Conservation (phyloP, 37 sponge, comb jelly and placozoan species). For the Oopsacas minuta region DNA sequence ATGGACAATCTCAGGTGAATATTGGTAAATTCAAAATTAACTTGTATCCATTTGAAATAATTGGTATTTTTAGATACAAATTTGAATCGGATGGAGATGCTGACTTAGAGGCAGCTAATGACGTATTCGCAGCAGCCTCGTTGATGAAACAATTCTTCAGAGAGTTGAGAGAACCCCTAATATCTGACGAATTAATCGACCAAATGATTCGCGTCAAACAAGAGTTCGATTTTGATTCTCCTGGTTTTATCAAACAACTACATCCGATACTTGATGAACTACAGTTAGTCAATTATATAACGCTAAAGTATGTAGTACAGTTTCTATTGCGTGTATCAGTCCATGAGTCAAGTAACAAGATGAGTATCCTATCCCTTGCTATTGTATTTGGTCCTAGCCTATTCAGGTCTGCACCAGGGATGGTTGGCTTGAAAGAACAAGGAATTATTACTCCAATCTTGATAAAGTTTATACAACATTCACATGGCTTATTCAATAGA, state of each 20-base stretch:
- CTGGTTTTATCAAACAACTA: neutral
- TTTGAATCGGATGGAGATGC: neutral
- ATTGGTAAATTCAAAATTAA: neutral
- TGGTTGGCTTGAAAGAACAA: neutral
- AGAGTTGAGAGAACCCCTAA: neutral
- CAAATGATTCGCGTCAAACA: neutral
- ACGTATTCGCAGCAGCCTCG: neutral
- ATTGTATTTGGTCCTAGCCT: slow-evolving; percentile 91
- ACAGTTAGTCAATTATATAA: slow-evolving; percentile 34
- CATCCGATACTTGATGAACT: slow-evolving; percentile 25
- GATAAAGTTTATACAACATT: neutral
- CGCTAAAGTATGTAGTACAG: slow-evolving; percentile 51
- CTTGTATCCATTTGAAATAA: neutral
- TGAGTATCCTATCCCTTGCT: slow-evolving; percentile 67
- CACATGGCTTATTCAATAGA: neutral
- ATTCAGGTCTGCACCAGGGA: slow-evolving; percentile 41
- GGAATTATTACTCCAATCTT: neutral
- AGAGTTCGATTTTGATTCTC: neutral
- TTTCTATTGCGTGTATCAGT: slow-evolving; percentile 52
- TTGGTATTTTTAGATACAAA: neutral
- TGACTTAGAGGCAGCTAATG: neutral
- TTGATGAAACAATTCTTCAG: neutral
- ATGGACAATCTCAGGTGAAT: slow-evolving; percentile 40
- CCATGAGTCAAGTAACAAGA: slow-evolving; percentile 62
- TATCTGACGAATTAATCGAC: neutral